phyloP scores from a whole-genome alignment of 2,888 invertebrate species.

The Coenonympha glycerion region DNA sequence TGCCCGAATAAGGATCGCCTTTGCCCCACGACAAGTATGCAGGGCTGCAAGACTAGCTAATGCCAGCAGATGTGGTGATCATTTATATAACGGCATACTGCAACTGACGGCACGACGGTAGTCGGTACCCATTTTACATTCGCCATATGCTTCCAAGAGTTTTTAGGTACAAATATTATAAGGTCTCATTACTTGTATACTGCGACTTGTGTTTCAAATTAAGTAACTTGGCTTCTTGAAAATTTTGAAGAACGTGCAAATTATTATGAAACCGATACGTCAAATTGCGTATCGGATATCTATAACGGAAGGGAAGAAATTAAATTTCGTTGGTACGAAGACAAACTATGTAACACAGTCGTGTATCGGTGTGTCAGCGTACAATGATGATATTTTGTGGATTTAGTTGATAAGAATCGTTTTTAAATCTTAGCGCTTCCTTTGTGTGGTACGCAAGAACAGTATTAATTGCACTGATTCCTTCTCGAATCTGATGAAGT shows the following conservation, averaged over 20 bases:
- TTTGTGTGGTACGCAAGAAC: no score
- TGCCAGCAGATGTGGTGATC: slow-evolving; percentile 42
- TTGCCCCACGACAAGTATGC: slow-evolving; percentile 37
- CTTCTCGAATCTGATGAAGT: no score
- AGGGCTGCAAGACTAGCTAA: slow-evolving; percentile 33
- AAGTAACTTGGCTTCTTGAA: slow-evolving; percentile 24
- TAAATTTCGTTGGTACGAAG: background rate
- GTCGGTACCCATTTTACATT: slow-evolving; percentile 32
- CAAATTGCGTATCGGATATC: slow-evolving; percentile 12
- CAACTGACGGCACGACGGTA: slow-evolving; percentile 37
- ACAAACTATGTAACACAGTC: no score
- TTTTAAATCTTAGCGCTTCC: no score
- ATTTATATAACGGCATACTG: slow-evolving; percentile 44
- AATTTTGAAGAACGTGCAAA: slow-evolving; percentile 16
- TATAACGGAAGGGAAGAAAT: no score
- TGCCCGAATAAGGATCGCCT: slow-evolving; percentile 32
- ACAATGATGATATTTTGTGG: no score
- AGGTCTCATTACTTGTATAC: slow-evolving; percentile 23
- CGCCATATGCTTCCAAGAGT: slow-evolving; percentile 28
- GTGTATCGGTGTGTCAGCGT: no score
- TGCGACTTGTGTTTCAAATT: slow-evolving; percentile 21
- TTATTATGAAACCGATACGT: slow-evolving; percentile 19
- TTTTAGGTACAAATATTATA: slow-evolving; percentile 28
- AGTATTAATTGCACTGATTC: no score
- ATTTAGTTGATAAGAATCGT: background rate